phyloP scores from a whole-genome alignment of 2,888 invertebrate species.

The Rhogogaster chlorosoma region DNA sequence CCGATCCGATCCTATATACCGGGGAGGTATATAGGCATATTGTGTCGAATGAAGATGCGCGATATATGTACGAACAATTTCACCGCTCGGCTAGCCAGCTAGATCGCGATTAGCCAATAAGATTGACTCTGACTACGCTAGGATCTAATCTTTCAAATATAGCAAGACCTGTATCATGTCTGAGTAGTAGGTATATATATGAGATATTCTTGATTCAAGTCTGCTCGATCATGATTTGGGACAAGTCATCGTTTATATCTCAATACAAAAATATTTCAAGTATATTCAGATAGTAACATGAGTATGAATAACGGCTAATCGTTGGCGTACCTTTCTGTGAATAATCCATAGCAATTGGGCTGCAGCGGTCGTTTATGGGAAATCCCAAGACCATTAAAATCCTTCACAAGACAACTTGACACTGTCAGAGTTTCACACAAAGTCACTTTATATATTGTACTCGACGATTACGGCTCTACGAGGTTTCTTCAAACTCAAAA shows the following conservation, averaged over 20 bases:
- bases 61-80: background rate
- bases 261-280: background rate
- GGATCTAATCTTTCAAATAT: background rate
- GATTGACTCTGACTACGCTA: background rate
- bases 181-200: background rate
- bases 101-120: background rate
- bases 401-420: conserved; percentile 35
- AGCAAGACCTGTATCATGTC: background rate
- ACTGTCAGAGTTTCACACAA: conserved; percentile 19
- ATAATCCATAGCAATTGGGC: conserved; percentile 66
- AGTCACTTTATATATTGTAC: background rate
- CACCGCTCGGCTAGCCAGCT: background rate
- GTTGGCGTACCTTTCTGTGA: conserved; percentile 67
- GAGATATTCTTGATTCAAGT: background rate
- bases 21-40: background rate
- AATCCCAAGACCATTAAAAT: conserved; percentile 47
- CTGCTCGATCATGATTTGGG: background rate
- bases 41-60: background rate
- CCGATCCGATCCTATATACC: background rate
- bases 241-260: background rate
- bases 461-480: background rate
- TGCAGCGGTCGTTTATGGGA: background rate
- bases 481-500: background rate
- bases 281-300: conserved; percentile 32
- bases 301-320: background rate